Base-by-base conservation (phyloP, 2,888 invertebrate genomes). In the Fabriciana adippe region DNA sequence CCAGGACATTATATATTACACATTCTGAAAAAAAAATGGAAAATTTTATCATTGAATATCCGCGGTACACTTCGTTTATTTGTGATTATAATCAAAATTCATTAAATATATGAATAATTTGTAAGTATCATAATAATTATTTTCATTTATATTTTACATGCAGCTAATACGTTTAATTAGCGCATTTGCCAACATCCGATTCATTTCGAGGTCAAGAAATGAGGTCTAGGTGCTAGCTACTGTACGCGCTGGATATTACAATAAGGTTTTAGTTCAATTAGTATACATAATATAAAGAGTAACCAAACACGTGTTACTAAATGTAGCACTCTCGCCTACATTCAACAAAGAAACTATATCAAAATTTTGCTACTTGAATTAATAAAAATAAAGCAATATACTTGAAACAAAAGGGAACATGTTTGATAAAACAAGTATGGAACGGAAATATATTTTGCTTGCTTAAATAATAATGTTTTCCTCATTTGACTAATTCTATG, bases 141-240 rank as follows among this genome's bases (percentile, higher is more conserved):
- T 70, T 70, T 55, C 67, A 59, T 66, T 74, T 69, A 76, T 72
- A 73, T 74, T 82, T 80, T 72, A 81, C 82, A 81, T 80, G 82
- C 77, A 76, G 78, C 76, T 80, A 83, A 80, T 74, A 74, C 75
- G 80, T 80, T 79, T 72, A 78, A 87, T 88, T 86, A 88, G 81
- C 84, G 79, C 78, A 81, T 84, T 83, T 80, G 78, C 83, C 79
- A 81, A 80, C 82, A 77, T 83, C 78, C 81, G 82, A 85, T 86
- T 82, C 82, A 80, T 84, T 80, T 80, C 80, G 84, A 87, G 89
- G 89, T 78, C 85, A 83, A 81, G 78, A 83, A 89, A 85, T 82
- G 82, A 82, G 89, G 89, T 89, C 89, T 89, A 85, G 86, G 86
- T 79, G 78, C 72, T 74, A 78, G 78, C 72, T 74, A 78, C 73